These are phyloP conservation scores for Sebastes kiyomatsui DNA, from an alignment of 2,797 vertebrate genomes.

Conservation along the genomic window DNA sequence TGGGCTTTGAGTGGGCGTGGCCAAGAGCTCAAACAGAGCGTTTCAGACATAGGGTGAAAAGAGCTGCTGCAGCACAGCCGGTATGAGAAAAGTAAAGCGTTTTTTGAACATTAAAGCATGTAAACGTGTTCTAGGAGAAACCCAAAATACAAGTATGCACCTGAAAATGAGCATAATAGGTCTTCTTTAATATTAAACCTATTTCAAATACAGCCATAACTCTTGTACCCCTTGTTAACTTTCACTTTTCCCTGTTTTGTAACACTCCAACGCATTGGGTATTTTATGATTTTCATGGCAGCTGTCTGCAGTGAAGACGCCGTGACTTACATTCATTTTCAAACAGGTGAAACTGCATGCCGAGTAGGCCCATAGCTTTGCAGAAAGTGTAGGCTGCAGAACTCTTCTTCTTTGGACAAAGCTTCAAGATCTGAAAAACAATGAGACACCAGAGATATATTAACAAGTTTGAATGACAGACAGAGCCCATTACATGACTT, in stretches of 20 bases:
- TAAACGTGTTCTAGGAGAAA: too few relatives aligned
- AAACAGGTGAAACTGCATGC: conserved; percentile 98
- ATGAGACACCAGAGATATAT: not conserved
- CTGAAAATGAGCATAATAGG: too few relatives aligned
- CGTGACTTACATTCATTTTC: conserved; percentile 95
- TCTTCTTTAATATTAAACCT: not conserved
- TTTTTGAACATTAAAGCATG: too few relatives aligned
- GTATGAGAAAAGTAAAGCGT: too few relatives aligned
- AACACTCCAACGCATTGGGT: not conserved
- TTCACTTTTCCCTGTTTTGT: not conserved
- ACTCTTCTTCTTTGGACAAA: conserved; percentile 98
- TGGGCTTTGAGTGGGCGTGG: too few relatives aligned
- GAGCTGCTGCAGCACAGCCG: too few relatives aligned
- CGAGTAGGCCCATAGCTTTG: conserved; percentile 94
- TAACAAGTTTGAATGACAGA: not conserved
- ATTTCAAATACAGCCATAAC: not conserved
- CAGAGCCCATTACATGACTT: not conserved
- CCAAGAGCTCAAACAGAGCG: too few relatives aligned
- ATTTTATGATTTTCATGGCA: not conserved
- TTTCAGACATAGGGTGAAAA: too few relatives aligned
- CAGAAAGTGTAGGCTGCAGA: conserved; percentile 98
- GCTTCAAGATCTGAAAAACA: conserved; percentile 91
- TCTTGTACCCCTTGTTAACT: not conserved
- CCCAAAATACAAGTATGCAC: too few relatives aligned
- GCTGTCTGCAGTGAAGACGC: not conserved